Conservation (phyloP, 1,140 invertebrate genomes). For the Aphidius gifuensis region DNA sequence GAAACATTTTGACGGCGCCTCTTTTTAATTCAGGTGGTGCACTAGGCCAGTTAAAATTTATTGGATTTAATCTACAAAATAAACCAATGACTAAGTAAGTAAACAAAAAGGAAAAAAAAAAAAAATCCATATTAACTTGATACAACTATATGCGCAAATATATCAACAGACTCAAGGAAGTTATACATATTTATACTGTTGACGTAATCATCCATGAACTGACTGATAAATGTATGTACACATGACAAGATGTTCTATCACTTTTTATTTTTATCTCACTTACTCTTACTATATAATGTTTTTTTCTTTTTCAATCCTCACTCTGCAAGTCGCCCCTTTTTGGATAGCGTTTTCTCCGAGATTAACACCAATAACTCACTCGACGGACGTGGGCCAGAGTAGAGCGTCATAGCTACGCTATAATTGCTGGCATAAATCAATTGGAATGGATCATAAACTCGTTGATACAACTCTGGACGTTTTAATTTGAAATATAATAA, state of each 20-base stretch:
- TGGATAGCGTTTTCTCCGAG: slow-evolving; percentile 39
- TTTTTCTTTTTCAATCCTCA: slow-evolving; percentile 3
- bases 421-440: slow-evolving; percentile 58
- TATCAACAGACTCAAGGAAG: too few relatives aligned
- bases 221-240: slow-evolving; percentile 30
- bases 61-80: background rate
- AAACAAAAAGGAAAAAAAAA: too few relatives aligned
- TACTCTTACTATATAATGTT: background rate
- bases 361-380: slow-evolving; percentile 55
- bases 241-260: background rate
- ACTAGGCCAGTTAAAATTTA: background rate
- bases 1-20: slow-evolving; percentile 25
- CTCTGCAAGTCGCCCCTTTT: slow-evolving; percentile 5
- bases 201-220: slow-evolving; percentile 34
- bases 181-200: slow-evolving; percentile 6
- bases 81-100: too few relatives aligned
- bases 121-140: too few relatives aligned
- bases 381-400: slow-evolving; percentile 38
- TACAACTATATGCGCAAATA: too few relatives aligned
- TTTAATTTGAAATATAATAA: slow-evolving; percentile 4
- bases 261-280: background rate
- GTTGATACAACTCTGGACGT: slow-evolving; percentile 26
- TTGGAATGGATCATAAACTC: slow-evolving; percentile 55
- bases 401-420: slow-evolving; percentile 50
- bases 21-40: background rate